These are phyloP conservation scores for Latrodectus elegans DNA, from an alignment of 2,888 invertebrate species.

Conservation along the genomic window DNA sequence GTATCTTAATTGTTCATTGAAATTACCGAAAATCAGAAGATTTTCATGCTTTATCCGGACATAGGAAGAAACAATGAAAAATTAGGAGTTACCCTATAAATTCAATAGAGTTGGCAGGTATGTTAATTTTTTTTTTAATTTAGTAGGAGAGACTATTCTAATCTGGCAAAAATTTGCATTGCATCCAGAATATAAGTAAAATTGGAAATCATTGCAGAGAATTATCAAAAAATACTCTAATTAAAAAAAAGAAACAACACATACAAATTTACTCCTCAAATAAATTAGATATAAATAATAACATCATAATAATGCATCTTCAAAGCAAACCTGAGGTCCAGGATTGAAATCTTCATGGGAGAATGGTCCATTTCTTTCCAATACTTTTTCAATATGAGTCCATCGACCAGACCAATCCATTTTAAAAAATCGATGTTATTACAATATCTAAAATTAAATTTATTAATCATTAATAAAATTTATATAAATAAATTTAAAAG, in stretches of 20 bases:
- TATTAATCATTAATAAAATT: too few species aligned
- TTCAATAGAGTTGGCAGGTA: too few species aligned
- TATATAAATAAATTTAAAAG: too few species aligned
- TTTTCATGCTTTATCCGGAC: too few species aligned
- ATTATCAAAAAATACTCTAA: conserved; percentile 1
- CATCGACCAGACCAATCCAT: conserved; percentile 78
- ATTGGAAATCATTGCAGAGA: too few species aligned
- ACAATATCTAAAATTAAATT: too few species aligned
- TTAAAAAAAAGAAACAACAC: background rate
- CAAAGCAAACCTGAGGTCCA: conserved; percentile 80
- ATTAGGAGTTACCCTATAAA: too few species aligned
- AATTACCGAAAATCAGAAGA: too few species aligned
- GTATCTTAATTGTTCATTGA: too few species aligned
- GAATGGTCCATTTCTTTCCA: conserved; percentile 94
- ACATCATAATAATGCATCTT: background rate
- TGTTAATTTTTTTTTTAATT: background rate
- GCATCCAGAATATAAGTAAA: background rate
- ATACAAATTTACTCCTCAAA: too few species aligned
- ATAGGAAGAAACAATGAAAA: too few species aligned
- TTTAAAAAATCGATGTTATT: background rate
- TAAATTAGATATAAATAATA: too few species aligned
- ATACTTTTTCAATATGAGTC: conserved; percentile 87
- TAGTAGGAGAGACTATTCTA: background rate
- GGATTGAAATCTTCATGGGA: conserved; percentile 94
- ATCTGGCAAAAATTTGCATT: background rate